Evolutionary conservation across 1,140 invertebrate genomes (phyloP).

Genomic region (Drosophila carrolli): DNA sequence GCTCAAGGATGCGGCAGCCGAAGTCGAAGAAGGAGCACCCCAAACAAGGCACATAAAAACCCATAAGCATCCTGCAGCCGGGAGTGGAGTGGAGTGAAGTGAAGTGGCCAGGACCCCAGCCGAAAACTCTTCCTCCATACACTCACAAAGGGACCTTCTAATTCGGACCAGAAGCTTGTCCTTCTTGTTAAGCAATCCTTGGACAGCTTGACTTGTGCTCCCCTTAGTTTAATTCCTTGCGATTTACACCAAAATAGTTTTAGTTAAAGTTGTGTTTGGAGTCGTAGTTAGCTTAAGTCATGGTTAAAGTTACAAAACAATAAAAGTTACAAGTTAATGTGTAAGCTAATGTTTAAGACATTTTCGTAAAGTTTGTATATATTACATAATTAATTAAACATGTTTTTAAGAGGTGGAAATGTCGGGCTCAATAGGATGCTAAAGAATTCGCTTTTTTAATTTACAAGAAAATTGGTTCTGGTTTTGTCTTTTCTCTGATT

Average conservation of each 20-base stretch:
- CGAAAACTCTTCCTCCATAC: constrained; percentile 27
- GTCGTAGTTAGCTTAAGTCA: neutral
- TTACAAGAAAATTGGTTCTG: too few species aligned
- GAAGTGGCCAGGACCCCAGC: constrained; percentile 8
- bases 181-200: constrained; percentile 25
- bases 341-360: too few species aligned
- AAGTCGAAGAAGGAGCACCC: constrained; percentile 34
- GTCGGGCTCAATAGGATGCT: too few species aligned
- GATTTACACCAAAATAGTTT: constrained; percentile 8
- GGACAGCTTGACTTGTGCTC: neutral
- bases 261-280: neutral
- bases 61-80: constrained; percentile 63
- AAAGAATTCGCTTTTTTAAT: too few species aligned
- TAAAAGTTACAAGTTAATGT: neutral
- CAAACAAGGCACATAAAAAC: constrained; percentile 80
- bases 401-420: too few species aligned
- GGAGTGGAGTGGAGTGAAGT: constrained; percentile 9
- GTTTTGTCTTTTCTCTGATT: too few species aligned
- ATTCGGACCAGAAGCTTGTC: constrained; percentile 32
- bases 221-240: constrained; percentile 9
- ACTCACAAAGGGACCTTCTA: constrained; percentile 9
- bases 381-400: too few species aligned
- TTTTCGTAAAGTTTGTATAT: too few species aligned
- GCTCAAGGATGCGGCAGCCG: constrained; percentile 37
- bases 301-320: neutral